A percentile compares a stretch with the other conserved stretches of the same genome.
These are phyloP conservation scores for Macrosteles quadrilineatus DNA, from an alignment of 1,140 invertebrate species.

Conservation along the genomic window DNA sequence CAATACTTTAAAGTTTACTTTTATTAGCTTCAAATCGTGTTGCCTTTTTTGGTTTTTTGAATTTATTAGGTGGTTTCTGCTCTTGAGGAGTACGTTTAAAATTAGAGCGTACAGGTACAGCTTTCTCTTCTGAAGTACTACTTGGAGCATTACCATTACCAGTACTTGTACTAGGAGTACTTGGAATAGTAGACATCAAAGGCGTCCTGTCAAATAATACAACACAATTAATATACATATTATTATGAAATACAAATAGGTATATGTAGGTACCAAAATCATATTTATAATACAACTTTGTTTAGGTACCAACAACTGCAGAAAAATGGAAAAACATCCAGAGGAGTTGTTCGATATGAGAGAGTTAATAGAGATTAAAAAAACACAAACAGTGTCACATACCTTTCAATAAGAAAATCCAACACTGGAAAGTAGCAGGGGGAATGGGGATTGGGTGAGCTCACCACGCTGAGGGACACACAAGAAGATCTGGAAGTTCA, in stretches of 20 bases:
- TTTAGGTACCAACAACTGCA: slow-evolving; percentile 30
- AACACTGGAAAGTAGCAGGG: no score
- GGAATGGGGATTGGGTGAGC: no score
- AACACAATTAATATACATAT: not conserved
- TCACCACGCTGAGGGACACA: no score
- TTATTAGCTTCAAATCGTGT: not conserved
- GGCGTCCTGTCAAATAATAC: not conserved
- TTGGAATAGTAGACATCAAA: slow-evolving; percentile 2
- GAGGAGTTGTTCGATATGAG: no score
- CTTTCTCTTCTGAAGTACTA: not conserved
- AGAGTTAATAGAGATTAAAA: no score
- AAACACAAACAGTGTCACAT: no score
- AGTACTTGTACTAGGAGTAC: not conserved
- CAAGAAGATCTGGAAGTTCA: no score
- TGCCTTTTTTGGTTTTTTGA: slow-evolving; percentile 5
- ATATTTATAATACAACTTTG: no score
- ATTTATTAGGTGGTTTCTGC: slow-evolving; percentile 1
- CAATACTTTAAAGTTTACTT: slow-evolving; percentile 9
- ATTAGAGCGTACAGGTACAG: not conserved
- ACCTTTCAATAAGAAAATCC: no score
- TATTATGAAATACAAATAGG: not conserved
- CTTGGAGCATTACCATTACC: not conserved
- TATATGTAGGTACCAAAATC: no score
- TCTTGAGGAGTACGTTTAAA: not conserved
- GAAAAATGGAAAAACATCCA: slow-evolving; percentile 39